phyloP scores from a whole-genome alignment of 2,888 invertebrate genomes.

The Drosophila neotestacea region DNA sequence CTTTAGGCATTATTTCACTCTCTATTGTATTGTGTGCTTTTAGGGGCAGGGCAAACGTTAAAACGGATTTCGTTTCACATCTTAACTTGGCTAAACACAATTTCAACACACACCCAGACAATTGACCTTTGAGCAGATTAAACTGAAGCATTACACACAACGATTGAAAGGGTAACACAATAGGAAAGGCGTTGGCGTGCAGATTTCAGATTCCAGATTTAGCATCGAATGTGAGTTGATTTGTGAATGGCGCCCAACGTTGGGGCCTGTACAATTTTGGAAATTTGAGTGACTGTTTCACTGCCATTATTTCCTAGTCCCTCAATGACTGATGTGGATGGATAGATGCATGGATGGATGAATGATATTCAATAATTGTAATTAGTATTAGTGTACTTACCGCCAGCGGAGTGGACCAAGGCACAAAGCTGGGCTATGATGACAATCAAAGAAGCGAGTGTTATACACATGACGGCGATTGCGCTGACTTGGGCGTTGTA shows the following conservation, averaged over 20 bases:
- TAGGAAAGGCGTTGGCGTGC: not conserved
- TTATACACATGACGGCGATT: conserved; percentile 84
- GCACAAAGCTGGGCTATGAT: conserved; percentile 85
- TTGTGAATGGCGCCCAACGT: not conserved
- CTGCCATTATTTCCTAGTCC: not conserved
- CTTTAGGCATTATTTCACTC: not conserved
- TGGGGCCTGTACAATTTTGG: not conserved
- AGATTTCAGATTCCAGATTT: too few relatives aligned
- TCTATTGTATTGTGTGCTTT: not conserved
- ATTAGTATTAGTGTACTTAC: conserved; percentile 72
- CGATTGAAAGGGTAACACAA: not conserved
- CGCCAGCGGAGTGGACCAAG: conserved; percentile 85
- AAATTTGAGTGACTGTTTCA: not conserved
- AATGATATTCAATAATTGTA: not conserved
- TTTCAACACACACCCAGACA: not conserved
- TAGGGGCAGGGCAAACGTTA: not conserved
- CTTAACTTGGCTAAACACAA: not conserved
- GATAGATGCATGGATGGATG: not conserved
- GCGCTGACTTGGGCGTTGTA: conserved; percentile 28
- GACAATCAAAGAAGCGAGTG: conserved; percentile 83
- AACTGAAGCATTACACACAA: not conserved
- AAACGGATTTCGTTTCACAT: not conserved
- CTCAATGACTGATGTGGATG: not conserved
- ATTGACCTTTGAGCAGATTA: not conserved
- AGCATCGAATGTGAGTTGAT: not conserved